These are phyloP conservation scores for Ophion ellenae DNA, from an alignment of 2,888 invertebrate species.

Conservation along the genomic window DNA sequence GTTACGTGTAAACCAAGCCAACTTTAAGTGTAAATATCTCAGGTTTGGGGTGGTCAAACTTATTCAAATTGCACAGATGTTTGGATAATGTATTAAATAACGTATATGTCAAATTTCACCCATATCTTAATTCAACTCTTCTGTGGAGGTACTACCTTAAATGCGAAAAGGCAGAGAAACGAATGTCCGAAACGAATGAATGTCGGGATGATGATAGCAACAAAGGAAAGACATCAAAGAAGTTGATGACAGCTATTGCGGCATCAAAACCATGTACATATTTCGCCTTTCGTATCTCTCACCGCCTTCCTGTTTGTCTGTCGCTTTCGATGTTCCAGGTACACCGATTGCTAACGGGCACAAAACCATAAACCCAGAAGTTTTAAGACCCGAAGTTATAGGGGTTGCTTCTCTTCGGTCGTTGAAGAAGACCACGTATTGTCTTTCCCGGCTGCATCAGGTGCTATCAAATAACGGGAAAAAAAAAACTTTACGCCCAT, in stretches of 20 bases:
- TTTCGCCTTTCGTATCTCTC: background rate
- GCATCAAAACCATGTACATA: slow-evolving; percentile 10
- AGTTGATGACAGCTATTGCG: slow-evolving; percentile 41
- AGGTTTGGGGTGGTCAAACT: too few species aligned
- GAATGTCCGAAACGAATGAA: slow-evolving; percentile 38
- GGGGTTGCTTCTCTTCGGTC: background rate
- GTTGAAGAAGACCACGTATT: background rate
- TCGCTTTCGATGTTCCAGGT: background rate
- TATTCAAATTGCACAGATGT: too few species aligned
- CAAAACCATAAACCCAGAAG: background rate
- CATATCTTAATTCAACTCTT: too few species aligned
- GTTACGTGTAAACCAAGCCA: too few species aligned
- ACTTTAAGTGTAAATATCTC: too few species aligned
- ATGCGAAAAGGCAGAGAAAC: slow-evolving; percentile 9
- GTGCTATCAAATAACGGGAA: background rate
- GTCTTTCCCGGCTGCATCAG: background rate
- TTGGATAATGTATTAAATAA: too few species aligned
- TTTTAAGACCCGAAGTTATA: background rate
- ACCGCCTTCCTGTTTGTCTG: background rate
- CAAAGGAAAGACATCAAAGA: slow-evolving; percentile 1
- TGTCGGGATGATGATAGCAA: background rate
- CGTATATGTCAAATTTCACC: too few species aligned
- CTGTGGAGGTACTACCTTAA: too few species aligned
- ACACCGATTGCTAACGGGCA: background rate
- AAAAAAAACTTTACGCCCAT: background rate